Conservation (phyloP, 2,113 vertebrate genomes). For the Alces alces region DNA sequence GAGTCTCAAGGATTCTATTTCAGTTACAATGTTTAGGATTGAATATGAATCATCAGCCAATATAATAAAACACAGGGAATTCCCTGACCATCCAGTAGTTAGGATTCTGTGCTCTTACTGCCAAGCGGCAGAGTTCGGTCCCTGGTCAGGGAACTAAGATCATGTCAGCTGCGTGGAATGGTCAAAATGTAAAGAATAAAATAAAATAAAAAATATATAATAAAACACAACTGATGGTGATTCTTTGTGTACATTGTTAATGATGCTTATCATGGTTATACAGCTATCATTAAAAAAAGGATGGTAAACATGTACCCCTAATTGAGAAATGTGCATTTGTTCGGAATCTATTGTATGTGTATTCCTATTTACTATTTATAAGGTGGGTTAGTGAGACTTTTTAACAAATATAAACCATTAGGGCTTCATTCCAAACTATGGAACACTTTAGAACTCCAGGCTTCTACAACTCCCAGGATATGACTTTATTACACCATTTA, state of each 20-base stretch:
- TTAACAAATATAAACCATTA: background rate
- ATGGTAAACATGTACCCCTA: background rate
- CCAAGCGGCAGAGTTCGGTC: background rate
- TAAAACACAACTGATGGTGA: slow-evolving; percentile 57
- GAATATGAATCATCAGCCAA: background rate
- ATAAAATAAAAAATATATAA: background rate
- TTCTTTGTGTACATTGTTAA: slow-evolving; percentile 51
- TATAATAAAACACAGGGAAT: slow-evolving; percentile 48
- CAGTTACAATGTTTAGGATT: slow-evolving; percentile 46
- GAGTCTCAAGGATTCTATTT: slow-evolving; percentile 45
- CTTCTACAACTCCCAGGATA: background rate
- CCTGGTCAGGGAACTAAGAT: background rate
- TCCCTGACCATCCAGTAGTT: background rate
- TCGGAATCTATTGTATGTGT: background rate
- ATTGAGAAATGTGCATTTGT: background rate
- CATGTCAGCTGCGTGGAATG: accelerated
- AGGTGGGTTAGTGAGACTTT: background rate
- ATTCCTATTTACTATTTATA: background rate
- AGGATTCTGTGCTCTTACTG: background rate
- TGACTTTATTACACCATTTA: background rate
- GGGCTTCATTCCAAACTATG: background rate
- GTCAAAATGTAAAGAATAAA: background rate
- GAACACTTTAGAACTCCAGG: background rate
- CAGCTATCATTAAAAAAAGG: background rate
- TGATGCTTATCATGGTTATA: background rate